phyloP scores from a whole-genome alignment of 2,113 vertebrate genomes.

The Anarhynchus alexandrinus region DNA sequence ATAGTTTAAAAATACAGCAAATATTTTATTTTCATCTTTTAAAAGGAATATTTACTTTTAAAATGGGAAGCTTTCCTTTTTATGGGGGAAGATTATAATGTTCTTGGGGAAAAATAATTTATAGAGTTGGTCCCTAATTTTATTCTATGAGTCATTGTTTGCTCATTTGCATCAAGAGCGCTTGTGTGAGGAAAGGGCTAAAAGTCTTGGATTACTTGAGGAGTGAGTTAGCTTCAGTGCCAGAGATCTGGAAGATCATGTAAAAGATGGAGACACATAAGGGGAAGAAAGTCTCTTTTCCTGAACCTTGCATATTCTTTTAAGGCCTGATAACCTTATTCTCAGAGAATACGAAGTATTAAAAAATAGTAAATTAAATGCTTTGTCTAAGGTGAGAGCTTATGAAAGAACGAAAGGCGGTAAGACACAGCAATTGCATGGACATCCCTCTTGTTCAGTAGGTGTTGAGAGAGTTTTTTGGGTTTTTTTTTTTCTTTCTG shows the following conservation, averaged over 20 bases:
- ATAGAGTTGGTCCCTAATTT: neutral
- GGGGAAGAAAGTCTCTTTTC: neutral
- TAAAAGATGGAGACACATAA: neutral
- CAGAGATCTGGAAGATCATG: neutral
- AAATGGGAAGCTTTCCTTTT: neutral
- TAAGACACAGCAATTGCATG: neutral
- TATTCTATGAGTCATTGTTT: neutral
- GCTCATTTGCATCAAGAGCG: neutral
- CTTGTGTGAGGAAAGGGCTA: neutral
- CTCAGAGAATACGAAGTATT: neutral
- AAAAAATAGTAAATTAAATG: neutral
- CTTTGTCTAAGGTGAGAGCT: neutral
- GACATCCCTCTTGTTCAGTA: neutral
- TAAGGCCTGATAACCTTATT: neutral
- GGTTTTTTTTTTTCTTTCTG: neutral
- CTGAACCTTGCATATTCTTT: neutral
- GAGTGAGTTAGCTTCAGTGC: neutral
- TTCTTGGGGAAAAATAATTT: neutral
- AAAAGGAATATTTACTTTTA: neutral
- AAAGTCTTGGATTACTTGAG: neutral
- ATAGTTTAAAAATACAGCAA: neutral
- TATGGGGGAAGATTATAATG: neutral
- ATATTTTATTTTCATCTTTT: neutral
- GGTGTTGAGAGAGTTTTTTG: neutral
- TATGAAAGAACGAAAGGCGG: accelerated